Evolutionary conservation across 2,888 invertebrate species (phyloP).

Genomic region (Bembecia ichneumoniformis): DNA sequence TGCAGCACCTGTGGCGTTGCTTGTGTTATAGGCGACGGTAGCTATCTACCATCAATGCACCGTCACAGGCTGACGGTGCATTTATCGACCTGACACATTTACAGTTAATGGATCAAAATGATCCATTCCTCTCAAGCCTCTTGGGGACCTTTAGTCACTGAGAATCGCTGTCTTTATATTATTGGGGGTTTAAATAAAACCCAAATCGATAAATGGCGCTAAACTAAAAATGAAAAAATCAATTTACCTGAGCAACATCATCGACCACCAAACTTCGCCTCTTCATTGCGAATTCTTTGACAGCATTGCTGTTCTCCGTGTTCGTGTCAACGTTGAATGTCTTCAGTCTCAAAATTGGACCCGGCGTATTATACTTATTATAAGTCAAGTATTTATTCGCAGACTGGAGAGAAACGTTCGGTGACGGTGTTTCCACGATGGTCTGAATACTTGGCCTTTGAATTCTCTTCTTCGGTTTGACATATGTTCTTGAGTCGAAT

Average conservation of each 20-base stretch:
- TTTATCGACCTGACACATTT: too few relatives aligned
- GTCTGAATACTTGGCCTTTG: slow-evolving; percentile 74
- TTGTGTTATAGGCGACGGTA: too few relatives aligned
- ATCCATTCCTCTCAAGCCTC: too few relatives aligned
- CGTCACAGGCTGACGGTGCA: too few relatives aligned
- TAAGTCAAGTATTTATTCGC: slow-evolving; percentile 57
- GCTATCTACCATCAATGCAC: too few relatives aligned
- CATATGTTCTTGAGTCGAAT: slow-evolving; percentile 80
- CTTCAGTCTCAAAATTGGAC: slow-evolving; percentile 54
- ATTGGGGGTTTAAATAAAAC: too few relatives aligned
- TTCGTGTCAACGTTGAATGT: slow-evolving; percentile 60
- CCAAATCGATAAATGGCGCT: too few relatives aligned
- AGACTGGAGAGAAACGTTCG: slow-evolving; percentile 31
- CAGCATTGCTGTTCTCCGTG: slow-evolving; percentile 42
- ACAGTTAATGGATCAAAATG: too few relatives aligned
- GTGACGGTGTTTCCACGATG: slow-evolving; percentile 46
- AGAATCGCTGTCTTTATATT: too few relatives aligned
- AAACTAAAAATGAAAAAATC: too few relatives aligned
- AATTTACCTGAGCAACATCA: slow-evolving; percentile 52
- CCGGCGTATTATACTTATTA: slow-evolving; percentile 56
- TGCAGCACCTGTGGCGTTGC: too few relatives aligned
- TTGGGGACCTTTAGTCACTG: too few relatives aligned
- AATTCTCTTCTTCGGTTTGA: slow-evolving; percentile 75
- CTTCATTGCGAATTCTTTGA: slow-evolving; percentile 55
- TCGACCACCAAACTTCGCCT: slow-evolving; percentile 51